Evolutionary conservation across 2,888 invertebrate species (phyloP).

Genomic region (Sarcophaga rosellei): DNA sequence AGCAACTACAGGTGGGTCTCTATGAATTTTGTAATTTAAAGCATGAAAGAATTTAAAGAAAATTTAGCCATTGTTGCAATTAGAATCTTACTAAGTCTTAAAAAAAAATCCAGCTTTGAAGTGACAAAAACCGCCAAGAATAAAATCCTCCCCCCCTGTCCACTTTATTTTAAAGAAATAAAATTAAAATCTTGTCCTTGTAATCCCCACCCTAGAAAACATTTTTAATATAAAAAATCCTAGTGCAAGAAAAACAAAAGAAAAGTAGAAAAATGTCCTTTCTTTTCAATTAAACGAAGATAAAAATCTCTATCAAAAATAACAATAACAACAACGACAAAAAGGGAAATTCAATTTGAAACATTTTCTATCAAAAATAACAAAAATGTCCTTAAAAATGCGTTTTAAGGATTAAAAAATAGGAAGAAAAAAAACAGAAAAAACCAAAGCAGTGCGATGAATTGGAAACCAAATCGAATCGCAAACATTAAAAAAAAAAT

Average conservation of each 20-base stretch:
- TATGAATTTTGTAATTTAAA: too few relatives aligned
- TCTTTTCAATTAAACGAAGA: constrained; percentile 46
- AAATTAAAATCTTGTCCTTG: too few relatives aligned
- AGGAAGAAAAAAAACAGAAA: constrained; percentile 69
- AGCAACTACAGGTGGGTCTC: too few relatives aligned
- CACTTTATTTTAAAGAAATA: too few relatives aligned
- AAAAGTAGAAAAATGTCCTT: background rate
- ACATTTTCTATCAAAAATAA: constrained; percentile 60
- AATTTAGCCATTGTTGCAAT: too few relatives aligned
- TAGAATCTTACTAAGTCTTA: too few relatives aligned
- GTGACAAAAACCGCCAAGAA: too few relatives aligned
- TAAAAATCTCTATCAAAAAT: constrained; percentile 52
- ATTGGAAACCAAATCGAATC: background rate
- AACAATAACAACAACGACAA: constrained; percentile 24
- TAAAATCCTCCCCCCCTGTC: too few relatives aligned
- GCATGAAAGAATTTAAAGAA: too few relatives aligned
- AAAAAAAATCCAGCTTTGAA: too few relatives aligned
- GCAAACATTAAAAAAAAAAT: constrained; percentile 69
- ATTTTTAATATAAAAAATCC: constrained; percentile 29
- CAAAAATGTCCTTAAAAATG: constrained; percentile 72
- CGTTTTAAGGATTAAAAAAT: constrained; percentile 73
- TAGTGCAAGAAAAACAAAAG: background rate
- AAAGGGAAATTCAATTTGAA: constrained; percentile 10
- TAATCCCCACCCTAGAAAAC: too few relatives aligned
- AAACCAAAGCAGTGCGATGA: constrained; percentile 76